Evolutionary conservation across 2,797 vertebrate genomes (phyloP), one percentile per base, ranked within the genome.

Genomic region (Synanceia verrucosa): DNA sequence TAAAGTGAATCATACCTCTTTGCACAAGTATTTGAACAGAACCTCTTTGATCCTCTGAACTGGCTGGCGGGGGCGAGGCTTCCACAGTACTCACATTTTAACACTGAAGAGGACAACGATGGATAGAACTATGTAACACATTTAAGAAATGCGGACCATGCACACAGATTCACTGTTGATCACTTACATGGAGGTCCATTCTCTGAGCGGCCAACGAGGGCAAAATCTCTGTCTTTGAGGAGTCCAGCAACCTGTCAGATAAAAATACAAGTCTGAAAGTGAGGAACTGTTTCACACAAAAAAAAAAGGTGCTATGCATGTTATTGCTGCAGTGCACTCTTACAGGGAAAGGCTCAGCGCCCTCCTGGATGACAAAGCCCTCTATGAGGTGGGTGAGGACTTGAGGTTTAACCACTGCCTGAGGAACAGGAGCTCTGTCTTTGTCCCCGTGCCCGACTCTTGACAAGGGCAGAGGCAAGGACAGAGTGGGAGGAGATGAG

Each of bases 361-460:
- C 98, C 82, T 99, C 98, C 91, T 99, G 98, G 91, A 99, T 99
- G 65, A 99, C 98, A 73, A 99, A 99, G 61, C 98, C 98, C 85
- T 99, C 98, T 9, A 99, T 99, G 79, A 99, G 96, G 79, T 99
- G 98, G 1, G 98, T 99, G 76, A 99, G 97, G 82, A 99, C 99
- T 87, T 99, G 98, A 33, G 98, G 98, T 89, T 99, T 99, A 84
- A 99, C 98, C 0, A 99, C 98, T 36, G 98, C 98, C 90, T 99
- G 98, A 2, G 98, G 98, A 33, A 94, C 88, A 39, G 97, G 96
- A 61, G 88, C 96, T 93, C 93, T 94, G 91, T 93, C 96, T 92
- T 91, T 94, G 70, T 94, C 94, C 68, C 81, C 95, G 73, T 81
- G 96, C 85, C 71, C 94, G 62, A 77, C 94, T 88, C 95, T 96